phyloP scores from a whole-genome alignment of 2,888 invertebrate species.

The Rhingia campestris region DNA sequence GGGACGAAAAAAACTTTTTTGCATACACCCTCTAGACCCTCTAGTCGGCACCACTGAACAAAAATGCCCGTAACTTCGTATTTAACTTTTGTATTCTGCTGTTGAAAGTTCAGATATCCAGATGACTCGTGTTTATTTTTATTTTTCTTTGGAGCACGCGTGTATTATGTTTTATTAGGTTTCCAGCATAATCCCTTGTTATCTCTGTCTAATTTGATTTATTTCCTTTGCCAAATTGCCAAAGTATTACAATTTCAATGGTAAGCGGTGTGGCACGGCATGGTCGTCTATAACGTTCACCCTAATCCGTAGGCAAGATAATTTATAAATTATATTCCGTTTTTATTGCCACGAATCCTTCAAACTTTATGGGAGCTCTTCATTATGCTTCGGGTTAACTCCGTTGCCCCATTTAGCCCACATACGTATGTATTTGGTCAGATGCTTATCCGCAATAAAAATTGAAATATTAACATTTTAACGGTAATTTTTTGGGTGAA shows the following conservation, averaged over 20 bases:
- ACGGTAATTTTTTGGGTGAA: slow-evolving; percentile 61
- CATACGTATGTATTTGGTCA: slow-evolving; percentile 58
- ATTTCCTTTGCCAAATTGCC: slow-evolving; percentile 45
- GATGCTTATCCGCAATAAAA: slow-evolving; percentile 63
- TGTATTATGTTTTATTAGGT: slow-evolving; percentile 48
- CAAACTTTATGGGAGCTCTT: slow-evolving; percentile 64
- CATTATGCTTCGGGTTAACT: slow-evolving; percentile 5
- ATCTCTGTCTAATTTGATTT: slow-evolving; percentile 56
- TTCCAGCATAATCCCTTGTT: slow-evolving; percentile 52
- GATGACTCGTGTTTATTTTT: background rate
- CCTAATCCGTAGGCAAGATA: slow-evolving; percentile 10
- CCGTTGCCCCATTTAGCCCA: background rate
- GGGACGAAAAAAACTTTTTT: no score
- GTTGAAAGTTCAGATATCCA: background rate
- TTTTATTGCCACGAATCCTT: slow-evolving; percentile 67
- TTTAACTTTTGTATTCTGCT: background rate
- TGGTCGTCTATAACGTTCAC: background rate
- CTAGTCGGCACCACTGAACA: background rate
- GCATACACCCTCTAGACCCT: no score
- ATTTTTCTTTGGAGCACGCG: slow-evolving; percentile 14
- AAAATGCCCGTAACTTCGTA: background rate
- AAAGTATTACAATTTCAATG: slow-evolving; percentile 7
- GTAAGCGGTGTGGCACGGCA: no score
- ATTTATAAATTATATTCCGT: slow-evolving; percentile 61
- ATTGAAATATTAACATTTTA: slow-evolving; percentile 70